Conservation (phyloP, 2,113 vertebrate species). For the Oryzias melastigma region DNA sequence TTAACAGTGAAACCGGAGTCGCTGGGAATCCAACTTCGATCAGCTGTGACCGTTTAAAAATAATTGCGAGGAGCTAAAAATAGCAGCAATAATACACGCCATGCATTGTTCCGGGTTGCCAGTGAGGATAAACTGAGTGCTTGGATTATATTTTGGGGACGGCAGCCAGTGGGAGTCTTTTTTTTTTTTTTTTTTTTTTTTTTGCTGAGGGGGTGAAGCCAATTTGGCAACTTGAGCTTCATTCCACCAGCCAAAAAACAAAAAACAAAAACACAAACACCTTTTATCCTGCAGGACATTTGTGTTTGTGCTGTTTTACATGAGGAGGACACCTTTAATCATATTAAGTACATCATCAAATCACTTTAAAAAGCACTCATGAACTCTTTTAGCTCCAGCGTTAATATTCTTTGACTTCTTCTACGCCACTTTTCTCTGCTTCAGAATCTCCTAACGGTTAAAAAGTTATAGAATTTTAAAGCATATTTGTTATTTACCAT, state of each 20-base stretch:
- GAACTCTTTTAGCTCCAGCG: too few relatives aligned
- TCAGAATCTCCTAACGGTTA: too few relatives aligned
- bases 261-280: constrained; percentile 16
- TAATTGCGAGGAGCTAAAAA: constrained; percentile 60
- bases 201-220: constrained; percentile 49
- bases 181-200: too few relatives aligned
- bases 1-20: constrained; percentile 48
- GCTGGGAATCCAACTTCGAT: constrained; percentile 55
- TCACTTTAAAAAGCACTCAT: too few relatives aligned
- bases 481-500: too few relatives aligned
- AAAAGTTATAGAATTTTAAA: too few relatives aligned
- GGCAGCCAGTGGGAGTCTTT: constrained; percentile 43
- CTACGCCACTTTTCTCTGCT: too few relatives aligned
- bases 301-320: constrained; percentile 17
- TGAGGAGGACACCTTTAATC: constrained; percentile 1
- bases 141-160: constrained; percentile 61
- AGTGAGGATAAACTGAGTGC: constrained; percentile 61
- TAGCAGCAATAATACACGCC: constrained; percentile 62
- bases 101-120: constrained; percentile 64
- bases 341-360: neutral
- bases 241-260: constrained; percentile 44
- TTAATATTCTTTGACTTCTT: too few relatives aligned
- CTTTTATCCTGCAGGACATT: constrained; percentile 53
- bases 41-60: constrained; percentile 64
- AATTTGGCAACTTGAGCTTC: constrained; percentile 54